phyloP scores from a whole-genome alignment of 2,113 vertebrate genomes.

The Channa maculata region DNA sequence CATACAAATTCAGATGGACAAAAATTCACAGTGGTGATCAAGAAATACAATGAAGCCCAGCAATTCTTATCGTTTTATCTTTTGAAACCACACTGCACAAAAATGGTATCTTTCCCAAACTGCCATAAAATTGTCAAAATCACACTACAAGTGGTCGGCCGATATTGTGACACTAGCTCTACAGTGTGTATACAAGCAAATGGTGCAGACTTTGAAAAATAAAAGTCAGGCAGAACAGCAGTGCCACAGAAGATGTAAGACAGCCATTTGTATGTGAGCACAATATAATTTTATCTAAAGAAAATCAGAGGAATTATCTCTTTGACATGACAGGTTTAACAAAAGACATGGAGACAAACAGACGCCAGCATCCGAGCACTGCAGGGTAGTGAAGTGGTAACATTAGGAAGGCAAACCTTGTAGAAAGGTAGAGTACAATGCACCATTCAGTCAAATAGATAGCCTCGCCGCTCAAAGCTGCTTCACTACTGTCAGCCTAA shows the following conservation, averaged over 20 bases:
- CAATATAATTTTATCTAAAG: not conserved
- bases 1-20: too few relatives aligned
- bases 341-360: constrained; percentile 23
- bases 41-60: not conserved
- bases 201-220: not conserved
- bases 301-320: constrained; percentile 20
- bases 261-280: not conserved
- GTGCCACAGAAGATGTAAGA: not conserved
- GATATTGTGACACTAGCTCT: not conserved
- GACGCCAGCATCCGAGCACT: not conserved
- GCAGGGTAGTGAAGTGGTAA: not conserved
- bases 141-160: not conserved
- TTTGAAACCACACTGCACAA: not conserved
- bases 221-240: not conserved
- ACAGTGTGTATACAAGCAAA: not conserved
- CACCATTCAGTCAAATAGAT: constrained; percentile 11
- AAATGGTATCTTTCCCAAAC: not conserved
- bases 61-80: not conserved
- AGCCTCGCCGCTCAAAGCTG: not conserved
- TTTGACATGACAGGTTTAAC: constrained; percentile 37
- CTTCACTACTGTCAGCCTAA: not conserved
- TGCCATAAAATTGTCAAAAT: not conserved
- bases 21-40: not conserved
- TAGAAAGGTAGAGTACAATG: not conserved
- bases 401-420: not conserved